Percentiles rank a stretch among this genome's conserved stretches.
phyloP scores from a whole-genome alignment of 2,888 invertebrate species.

The Acanthopleura granulata region DNA sequence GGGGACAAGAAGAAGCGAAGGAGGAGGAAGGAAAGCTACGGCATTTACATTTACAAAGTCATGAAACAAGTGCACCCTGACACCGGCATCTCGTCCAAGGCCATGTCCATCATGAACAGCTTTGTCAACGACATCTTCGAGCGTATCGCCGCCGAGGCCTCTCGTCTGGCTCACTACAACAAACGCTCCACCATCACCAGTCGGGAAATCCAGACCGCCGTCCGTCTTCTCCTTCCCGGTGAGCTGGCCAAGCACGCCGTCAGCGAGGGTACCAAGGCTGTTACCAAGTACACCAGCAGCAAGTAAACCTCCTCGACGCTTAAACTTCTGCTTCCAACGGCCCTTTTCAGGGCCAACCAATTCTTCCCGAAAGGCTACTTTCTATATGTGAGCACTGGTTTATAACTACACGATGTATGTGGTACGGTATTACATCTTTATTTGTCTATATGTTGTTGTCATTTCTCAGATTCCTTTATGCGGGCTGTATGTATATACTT shows the following conservation, averaged over 20 bases:
- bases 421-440: no score
- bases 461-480: no score
- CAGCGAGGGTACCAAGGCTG: slow-evolving; percentile 22
- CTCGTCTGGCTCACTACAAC: slow-evolving; percentile 56
- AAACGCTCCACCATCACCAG: slow-evolving; percentile 72
- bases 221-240: background rate
- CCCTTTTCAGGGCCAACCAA: no score
- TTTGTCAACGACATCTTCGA: slow-evolving; percentile 66
- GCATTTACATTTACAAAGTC: slow-evolving; percentile 57
- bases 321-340: no score
- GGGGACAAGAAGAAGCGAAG: slow-evolving; percentile 54
- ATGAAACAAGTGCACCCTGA: slow-evolving; percentile 63
- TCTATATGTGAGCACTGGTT: no score
- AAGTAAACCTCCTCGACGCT: slow-evolving; percentile 30
- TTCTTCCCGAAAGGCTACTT: no score
- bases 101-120: slow-evolving; percentile 19
- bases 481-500: no score
- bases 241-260: slow-evolving; percentile 10
- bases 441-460: no score
- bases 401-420: no score
- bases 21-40: slow-evolving; percentile 51
- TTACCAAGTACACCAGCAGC: slow-evolving; percentile 56
- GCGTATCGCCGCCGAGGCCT: slow-evolving; percentile 57
- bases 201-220: slow-evolving; percentile 71
- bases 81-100: slow-evolving; percentile 46